These are phyloP conservation scores for Melanostoma mellinum DNA, from an alignment of 2,888 invertebrate genomes.

Conservation along the genomic window DNA sequence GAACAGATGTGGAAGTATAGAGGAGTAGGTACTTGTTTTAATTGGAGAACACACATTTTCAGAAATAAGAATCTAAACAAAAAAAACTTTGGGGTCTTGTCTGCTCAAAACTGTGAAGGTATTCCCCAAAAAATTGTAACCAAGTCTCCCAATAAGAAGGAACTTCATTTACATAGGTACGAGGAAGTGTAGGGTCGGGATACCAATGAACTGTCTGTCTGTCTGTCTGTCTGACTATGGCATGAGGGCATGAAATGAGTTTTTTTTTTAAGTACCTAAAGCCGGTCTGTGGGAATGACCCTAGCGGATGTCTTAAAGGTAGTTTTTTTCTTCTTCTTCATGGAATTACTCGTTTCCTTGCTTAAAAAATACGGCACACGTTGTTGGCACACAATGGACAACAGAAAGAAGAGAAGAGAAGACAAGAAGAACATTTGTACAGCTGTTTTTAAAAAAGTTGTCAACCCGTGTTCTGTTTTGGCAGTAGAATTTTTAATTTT, in stretches of 20 bases:
- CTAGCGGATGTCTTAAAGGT: conserved; percentile 61
- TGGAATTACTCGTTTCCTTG: conserved; percentile 10
- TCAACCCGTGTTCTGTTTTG: conserved; percentile 26
- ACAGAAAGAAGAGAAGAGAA: conserved; percentile 21
- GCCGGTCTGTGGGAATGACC: conserved; percentile 54
- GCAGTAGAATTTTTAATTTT: conserved; percentile 33
- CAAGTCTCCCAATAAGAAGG: neutral
- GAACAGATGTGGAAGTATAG: conserved; percentile 61
- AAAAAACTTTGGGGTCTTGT: conserved; percentile 36
- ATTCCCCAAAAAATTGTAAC: conserved; percentile 54
- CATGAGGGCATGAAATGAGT: conserved; percentile 19
- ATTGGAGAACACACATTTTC: conserved; percentile 49
- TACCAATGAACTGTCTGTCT: conserved; percentile 45
- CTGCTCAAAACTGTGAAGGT: conserved; percentile 42
- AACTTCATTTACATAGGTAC: conserved; percentile 35
- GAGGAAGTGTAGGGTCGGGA: conserved; percentile 42
- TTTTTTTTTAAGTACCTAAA: neutral
- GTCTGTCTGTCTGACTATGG: conserved; percentile 15
- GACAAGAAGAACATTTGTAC: conserved; percentile 31
- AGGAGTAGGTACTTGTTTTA: conserved; percentile 55
- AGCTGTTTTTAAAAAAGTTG: conserved; percentile 46
- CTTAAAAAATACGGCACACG: conserved; percentile 58
- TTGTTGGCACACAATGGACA: conserved; percentile 34
- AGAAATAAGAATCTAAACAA: neutral
- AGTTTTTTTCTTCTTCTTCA: conserved; percentile 29